Conservation (phyloP, 2,113 vertebrate species). For the Rhinolophus sinicus region DNA sequence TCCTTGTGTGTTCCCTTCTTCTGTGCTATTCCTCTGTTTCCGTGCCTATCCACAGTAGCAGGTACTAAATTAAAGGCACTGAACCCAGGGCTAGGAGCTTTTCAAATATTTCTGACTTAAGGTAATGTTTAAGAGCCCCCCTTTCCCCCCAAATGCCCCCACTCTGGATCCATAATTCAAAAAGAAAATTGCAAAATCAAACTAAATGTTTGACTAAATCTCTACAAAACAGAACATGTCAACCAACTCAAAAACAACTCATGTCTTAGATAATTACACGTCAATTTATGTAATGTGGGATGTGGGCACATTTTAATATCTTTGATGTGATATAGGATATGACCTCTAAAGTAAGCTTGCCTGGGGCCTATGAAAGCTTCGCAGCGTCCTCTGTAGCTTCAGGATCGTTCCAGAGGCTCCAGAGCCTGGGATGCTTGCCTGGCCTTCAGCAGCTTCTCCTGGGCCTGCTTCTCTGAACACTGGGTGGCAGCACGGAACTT, state of each 20-base stretch:
- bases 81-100: neutral
- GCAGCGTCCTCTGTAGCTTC: neutral
- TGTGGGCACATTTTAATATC: neutral
- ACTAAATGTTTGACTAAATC: neutral
- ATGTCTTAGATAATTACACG: neutral
- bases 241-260: neutral
- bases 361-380: neutral
- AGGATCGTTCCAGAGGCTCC: rapidly evolving
- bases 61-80: neutral
- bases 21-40: neutral
- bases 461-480: slow-evolving; percentile 14
- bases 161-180: neutral
- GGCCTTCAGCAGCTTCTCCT: neutral
- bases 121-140: neutral
- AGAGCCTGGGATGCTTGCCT: rapidly evolving
- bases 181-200: neutral
- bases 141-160: neutral
- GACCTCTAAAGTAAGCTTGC: neutral
- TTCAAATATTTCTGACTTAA: neutral
- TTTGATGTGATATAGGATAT: neutral
- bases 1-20: neutral
- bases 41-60: neutral
- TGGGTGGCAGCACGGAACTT: slow-evolving; percentile 64
- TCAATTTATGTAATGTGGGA: neutral
- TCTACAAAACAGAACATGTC: neutral